Percentiles rank a stretch among this genome's conserved stretches.
phyloP scores from a whole-genome alignment of 2,797 vertebrate species.

The Lutra lutra region DNA sequence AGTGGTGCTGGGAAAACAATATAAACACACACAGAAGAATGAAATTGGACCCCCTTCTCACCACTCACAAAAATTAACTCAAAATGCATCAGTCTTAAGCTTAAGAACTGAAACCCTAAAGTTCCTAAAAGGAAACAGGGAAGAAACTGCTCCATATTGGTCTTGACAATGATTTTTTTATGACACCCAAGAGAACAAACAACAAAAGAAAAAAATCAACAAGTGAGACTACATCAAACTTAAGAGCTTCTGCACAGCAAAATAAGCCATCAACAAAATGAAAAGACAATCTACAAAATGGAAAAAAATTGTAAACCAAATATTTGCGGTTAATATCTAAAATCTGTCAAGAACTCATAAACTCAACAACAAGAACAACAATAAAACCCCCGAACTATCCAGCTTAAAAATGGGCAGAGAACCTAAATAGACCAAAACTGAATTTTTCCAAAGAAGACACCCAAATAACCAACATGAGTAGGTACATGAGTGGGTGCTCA shows the following conservation, averaged over 20 bases:
- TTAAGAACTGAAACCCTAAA: not conserved
- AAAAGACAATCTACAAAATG: not conserved
- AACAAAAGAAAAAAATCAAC: not conserved
- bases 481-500: not conserved
- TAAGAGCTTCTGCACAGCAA: not conserved
- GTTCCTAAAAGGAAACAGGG: not conserved
- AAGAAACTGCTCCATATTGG: not conserved
- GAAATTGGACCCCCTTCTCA: not conserved
- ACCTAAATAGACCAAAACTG: not conserved
- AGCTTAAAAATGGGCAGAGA: not conserved
- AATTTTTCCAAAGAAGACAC: not conserved
- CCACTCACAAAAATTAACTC: too few relatives aligned
- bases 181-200: not conserved
- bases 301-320: not conserved
- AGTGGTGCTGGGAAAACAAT: not conserved
- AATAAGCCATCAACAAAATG: not conserved
- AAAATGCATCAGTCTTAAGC: not conserved
- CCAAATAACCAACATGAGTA: not conserved
- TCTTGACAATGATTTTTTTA: not conserved
- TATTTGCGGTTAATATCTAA: not conserved
- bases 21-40: not conserved
- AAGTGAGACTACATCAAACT: not conserved
- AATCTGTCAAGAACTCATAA: not conserved
- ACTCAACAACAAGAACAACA: not conserved
- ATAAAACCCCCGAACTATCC: not conserved